A percentile compares a stretch with the other conserved stretches of the same genome.
Conservation (phyloP, 2,797 vertebrate genomes). For the Chrosomus eos region DNA sequence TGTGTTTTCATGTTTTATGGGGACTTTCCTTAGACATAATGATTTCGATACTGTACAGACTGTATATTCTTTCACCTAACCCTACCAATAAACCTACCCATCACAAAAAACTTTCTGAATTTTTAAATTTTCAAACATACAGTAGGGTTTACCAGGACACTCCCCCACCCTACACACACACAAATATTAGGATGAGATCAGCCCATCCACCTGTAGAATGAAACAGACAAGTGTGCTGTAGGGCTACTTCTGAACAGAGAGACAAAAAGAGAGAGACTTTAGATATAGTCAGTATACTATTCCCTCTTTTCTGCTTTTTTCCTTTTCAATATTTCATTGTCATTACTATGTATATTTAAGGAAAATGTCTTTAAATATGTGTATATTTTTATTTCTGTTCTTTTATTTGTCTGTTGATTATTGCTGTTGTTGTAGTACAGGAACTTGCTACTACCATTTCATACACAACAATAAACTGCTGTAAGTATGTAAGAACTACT, state of each 20-base stretch:
- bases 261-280: not conserved
- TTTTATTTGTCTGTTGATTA: no score
- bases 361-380: no score
- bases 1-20: not conserved
- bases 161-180: slow-evolving; percentile 4
- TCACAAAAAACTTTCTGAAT: not conserved
- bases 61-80: not conserved
- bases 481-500: no score
- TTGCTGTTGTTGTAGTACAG: no score
- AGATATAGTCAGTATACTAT: not conserved
- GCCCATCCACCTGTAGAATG: slow-evolving; percentile 24
- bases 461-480: no score
- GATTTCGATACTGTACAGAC: not conserved
- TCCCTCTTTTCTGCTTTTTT: no score
- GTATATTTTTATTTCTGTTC: no score
- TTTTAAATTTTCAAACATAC: not conserved
- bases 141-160: not conserved
- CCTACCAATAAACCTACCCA: not conserved
- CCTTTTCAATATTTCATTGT: no score
- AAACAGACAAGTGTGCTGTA: not conserved
- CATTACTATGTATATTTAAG: no score
- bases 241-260: slow-evolving; percentile 35
- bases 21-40: not conserved
- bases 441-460: no score
- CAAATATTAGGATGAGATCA: not conserved